Evolutionary conservation across 2,113 vertebrate genomes (phyloP), one percentile per base, ranked within the genome.

Genomic region (Syngnathus floridae): DNA sequence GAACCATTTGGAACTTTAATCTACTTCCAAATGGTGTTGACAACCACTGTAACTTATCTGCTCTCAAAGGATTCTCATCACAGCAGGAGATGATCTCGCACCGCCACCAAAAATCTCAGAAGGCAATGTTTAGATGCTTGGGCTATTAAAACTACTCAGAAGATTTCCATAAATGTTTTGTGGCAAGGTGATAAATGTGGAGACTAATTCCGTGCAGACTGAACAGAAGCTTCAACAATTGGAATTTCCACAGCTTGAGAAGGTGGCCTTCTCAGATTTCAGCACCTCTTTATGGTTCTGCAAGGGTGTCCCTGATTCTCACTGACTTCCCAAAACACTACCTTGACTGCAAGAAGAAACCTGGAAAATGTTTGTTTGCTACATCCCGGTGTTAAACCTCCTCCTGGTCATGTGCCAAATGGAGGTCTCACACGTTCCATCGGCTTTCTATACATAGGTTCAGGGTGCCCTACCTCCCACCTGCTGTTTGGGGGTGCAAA

Each of bases 361-460:
- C 64, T 26, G 62, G 48, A 56, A 69, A 76, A 49, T 64, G 74
- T 82, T 69, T 83, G 75, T 84, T 77, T 85, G 69, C 72, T 59
- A 40, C 65, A 69, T 56, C 62, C 22, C 8, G 1, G 54, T 19
- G 36, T 65, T 52, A 67, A 58, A 48, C 58, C 63, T 36, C 55
- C 38, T 63, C 40, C 61, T 76, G 73, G 75, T 72, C 52, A 67
- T 37, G 51, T 71, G 71, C 73, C 83, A 82, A 49, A 19, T 49
- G 36, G 59, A 65, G 38, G 67, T 70, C 59, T 79, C 60, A 67
- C 19, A n/a, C 7, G 26, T 66, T 62, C 21, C 31, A 41, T 41
- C 59, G 64, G 71, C 21, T 62, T 8, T 54, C 77, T 86, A 86
- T 78, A 82, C 64, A 79, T 80, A 86, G 82, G 37, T 62, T 63